These are phyloP conservation scores for Ammodytes marinus DNA, from an alignment of 2,113 vertebrate genomes.

Conservation along the genomic window DNA sequence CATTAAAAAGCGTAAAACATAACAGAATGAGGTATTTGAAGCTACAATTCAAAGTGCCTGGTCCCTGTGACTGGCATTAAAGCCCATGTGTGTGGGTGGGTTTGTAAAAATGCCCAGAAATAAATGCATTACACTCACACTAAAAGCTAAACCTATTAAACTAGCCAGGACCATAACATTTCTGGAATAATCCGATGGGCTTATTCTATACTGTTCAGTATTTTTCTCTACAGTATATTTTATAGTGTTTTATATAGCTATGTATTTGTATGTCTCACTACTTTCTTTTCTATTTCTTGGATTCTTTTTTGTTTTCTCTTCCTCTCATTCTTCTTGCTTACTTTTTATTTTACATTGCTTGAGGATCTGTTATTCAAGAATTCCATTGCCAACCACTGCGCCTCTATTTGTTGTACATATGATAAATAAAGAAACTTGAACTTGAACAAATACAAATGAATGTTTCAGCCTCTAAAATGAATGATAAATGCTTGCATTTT, in stretches of 20 bases:
- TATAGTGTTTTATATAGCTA: no score
- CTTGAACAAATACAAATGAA: neutral
- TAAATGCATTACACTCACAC: constrained; percentile 17
- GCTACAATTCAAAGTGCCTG: constrained; percentile 12
- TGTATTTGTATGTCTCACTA: no score
- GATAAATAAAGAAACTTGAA: no score
- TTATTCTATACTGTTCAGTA: no score
- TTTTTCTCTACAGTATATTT: no score
- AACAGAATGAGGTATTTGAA: constrained; percentile 21
- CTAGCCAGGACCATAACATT: constrained; percentile 24
- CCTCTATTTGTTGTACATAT: no score
- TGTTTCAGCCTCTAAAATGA: neutral
- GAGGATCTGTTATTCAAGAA: no score
- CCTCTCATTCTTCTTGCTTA: no score
- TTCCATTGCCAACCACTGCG: no score
- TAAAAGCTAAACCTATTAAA: constrained; percentile 50
- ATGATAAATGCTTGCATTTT: constrained; percentile 1
- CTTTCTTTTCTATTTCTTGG: no score
- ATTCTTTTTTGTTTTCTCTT: no score
- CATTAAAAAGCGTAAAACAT: constrained; percentile 11
- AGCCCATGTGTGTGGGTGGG: constrained; percentile 31
- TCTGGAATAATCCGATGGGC: constrained; percentile 11
- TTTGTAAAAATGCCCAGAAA: constrained; percentile 38
- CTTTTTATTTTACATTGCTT: no score
- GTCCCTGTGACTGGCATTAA: constrained; percentile 20